Evolutionary conservation across 2,888 invertebrate species (phyloP).

Genomic region (Acleris sparsana): DNA sequence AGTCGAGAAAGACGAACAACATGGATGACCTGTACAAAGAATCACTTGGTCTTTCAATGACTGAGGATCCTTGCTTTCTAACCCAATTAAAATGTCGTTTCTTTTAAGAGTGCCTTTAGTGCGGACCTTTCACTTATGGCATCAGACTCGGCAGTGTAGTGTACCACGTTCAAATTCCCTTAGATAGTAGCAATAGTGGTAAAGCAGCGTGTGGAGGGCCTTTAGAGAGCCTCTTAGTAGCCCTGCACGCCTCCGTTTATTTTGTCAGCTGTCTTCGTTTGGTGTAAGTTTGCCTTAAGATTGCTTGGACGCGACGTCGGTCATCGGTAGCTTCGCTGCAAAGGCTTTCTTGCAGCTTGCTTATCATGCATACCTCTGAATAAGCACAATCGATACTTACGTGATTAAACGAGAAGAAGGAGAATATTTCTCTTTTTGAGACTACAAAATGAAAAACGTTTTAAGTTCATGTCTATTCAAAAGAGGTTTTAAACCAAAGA

Average conservation of each 20-base stretch:
- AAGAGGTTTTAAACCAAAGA: conserved; percentile 30
- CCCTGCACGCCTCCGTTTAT: conserved; percentile 80
- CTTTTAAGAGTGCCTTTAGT: no score
- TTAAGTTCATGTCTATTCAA: no score
- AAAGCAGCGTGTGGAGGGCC: conserved; percentile 6
- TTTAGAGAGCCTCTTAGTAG: conserved; percentile 70
- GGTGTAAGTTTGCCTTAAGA: conserved; percentile 36
- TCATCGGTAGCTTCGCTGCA: conserved; percentile 15
- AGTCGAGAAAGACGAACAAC: no score
- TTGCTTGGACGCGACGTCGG: conserved; percentile 29
- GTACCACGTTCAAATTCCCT: conserved; percentile 1
- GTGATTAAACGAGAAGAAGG: not conserved
- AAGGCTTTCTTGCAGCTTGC: conserved; percentile 24
- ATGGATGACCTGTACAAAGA: no score
- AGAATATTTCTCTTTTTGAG: not conserved
- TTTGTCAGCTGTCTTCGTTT: conserved; percentile 66
- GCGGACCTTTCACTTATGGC: not conserved
- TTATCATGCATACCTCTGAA: conserved; percentile 5
- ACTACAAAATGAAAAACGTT: conserved; percentile 1
- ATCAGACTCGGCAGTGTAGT: not conserved
- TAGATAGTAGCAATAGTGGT: conserved; percentile 2
- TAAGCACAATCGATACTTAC: conserved; percentile 2
- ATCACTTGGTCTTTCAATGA: no score
- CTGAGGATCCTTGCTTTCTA: no score
- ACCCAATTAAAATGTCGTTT: no score